Conservation (phyloP, 2,888 invertebrate genomes). For the Oligia latruncula region DNA sequence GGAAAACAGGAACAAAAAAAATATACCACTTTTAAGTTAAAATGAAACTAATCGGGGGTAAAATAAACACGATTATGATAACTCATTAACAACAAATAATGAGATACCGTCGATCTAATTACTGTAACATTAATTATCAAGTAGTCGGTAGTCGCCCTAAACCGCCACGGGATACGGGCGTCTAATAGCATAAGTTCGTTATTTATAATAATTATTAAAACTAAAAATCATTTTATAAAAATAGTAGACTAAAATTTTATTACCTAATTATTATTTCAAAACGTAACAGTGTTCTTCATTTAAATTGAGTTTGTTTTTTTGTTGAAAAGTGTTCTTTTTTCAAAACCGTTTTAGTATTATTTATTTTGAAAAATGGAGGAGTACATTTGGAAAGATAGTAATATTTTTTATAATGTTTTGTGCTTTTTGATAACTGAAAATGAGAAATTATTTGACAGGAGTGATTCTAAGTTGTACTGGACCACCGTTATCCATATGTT, state of each 20-base stretch:
- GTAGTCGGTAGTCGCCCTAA: conserved; percentile 62
- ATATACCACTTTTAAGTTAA: not conserved
- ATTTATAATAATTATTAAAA: conserved; percentile 12
- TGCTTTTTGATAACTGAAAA: conserved; percentile 86
- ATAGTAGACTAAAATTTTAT: not conserved
- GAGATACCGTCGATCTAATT: conserved; percentile 50
- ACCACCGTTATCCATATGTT: conserved; percentile 80
- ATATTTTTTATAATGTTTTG: conserved; percentile 82
- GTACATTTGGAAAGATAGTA: conserved; percentile 77
- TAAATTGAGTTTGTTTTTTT: not conserved
- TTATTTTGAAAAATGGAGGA: conserved; percentile 75
- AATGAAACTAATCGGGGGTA: conserved; percentile 35
- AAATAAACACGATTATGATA: conserved; percentile 2
- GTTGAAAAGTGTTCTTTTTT: conserved; percentile 15
- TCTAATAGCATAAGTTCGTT: conserved; percentile 35
- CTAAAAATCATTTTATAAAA: conserved; percentile 13
- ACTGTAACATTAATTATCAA: conserved; percentile 10
- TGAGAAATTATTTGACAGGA: conserved; percentile 83
- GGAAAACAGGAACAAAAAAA: not conserved
- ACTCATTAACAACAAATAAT: conserved; percentile 23
- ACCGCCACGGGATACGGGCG: conserved; percentile 50
- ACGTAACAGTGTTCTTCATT: conserved; percentile 20
- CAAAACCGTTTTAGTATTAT: not conserved
- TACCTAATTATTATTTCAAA: conserved; percentile 5
- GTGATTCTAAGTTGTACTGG: conserved; percentile 82